Evolutionary conservation across 2,113 vertebrate species (phyloP).

Genomic region (Xiphophorus hellerii): DNA sequence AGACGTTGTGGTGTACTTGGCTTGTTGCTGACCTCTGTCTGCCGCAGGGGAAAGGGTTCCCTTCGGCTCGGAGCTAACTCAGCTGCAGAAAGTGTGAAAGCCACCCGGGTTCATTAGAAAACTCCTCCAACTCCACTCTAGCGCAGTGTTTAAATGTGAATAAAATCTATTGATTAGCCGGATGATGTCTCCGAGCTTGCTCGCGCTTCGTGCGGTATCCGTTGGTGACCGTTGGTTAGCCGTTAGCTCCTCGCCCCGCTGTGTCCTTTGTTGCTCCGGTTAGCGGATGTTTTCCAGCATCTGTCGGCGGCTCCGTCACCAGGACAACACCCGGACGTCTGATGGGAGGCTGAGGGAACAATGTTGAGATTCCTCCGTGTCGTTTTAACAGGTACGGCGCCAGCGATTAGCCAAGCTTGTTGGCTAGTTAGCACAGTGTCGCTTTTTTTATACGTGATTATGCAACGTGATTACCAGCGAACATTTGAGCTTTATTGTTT

Average conservation of each 20-base stretch:
- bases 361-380: constrained; percentile 69
- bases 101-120: background rate
- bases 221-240: too few relatives aligned
- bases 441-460: constrained; percentile 14
- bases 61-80: background rate
- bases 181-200: background rate
- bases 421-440: background rate
- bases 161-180: background rate
- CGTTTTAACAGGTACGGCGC: constrained; percentile 67
- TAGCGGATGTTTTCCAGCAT: constrained; percentile 43
- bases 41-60: constrained; percentile 36
- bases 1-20: background rate
- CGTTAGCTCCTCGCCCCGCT: background rate
- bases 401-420: background rate
- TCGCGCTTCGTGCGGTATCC: background rate
- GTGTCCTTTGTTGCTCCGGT: constrained; percentile 3
- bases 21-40: constrained; percentile 62
- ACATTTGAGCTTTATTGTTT: background rate
- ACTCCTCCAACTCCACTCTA: background rate
- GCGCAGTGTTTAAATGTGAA: background rate
- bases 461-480: constrained; percentile 8
- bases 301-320: constrained; percentile 14
- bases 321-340: constrained; percentile 19
- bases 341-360: constrained; percentile 65
- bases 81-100: constrained; percentile 15